Conservation (phyloP, 2,113 vertebrate species). For the Macquaria ambigua region DNA sequence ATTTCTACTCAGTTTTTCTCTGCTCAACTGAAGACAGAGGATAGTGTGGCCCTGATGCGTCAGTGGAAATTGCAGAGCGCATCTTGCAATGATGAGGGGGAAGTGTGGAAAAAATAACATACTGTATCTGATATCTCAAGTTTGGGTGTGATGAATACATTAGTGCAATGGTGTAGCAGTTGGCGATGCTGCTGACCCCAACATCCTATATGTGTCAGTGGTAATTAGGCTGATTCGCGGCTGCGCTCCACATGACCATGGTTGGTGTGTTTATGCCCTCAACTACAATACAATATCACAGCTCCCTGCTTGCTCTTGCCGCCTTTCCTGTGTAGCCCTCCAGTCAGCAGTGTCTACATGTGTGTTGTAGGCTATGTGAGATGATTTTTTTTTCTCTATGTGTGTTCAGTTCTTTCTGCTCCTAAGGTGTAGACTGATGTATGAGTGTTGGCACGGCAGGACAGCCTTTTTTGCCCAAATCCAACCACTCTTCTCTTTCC, state of each 20-base stretch:
- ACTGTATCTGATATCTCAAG: slow-evolving; percentile 52
- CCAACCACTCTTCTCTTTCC: slow-evolving; percentile 20
- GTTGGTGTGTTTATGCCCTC: slow-evolving; percentile 49
- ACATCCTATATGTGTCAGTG: slow-evolving; percentile 59
- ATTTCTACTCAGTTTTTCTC: slow-evolving; percentile 51
- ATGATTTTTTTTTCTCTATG: background rate
- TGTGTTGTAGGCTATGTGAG: slow-evolving; percentile 28
- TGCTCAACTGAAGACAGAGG: slow-evolving; percentile 12
- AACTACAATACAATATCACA: slow-evolving; percentile 42
- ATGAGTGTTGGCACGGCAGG: slow-evolving; percentile 50
- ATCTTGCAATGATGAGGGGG: slow-evolving; percentile 39
- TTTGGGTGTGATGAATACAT: slow-evolving; percentile 62
- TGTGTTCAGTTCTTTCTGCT: slow-evolving; percentile 22
- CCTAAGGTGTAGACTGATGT: slow-evolving; percentile 47
- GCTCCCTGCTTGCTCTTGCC: slow-evolving; percentile 15
- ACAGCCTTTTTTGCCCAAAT: slow-evolving; percentile 23
- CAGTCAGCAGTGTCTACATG: slow-evolving; percentile 40
- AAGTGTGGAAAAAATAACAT: slow-evolving; percentile 40
- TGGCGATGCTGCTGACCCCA: slow-evolving; percentile 47
- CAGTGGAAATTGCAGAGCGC: slow-evolving; percentile 37
- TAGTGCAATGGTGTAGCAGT: slow-evolving; percentile 32
- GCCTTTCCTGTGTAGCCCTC: slow-evolving; percentile 39
- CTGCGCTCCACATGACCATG: slow-evolving; percentile 33
- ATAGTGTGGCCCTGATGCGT: slow-evolving; percentile 30
- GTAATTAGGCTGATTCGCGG: slow-evolving; percentile 58